A percentile compares a stretch with the other conserved stretches of the same genome.
Conservation (phyloP, 30 jellyfish, hydroid and myxozoan species). For the Nemopilema nomurai region DNA sequence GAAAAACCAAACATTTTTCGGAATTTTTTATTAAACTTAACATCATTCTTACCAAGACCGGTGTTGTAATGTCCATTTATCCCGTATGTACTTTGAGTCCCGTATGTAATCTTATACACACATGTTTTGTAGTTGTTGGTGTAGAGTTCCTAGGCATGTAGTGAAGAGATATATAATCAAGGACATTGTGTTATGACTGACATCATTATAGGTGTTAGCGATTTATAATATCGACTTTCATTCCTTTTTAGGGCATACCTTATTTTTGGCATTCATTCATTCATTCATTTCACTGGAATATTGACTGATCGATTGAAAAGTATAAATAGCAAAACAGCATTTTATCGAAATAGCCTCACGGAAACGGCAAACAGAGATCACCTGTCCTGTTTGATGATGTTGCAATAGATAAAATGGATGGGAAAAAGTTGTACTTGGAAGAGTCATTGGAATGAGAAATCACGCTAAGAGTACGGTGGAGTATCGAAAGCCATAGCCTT, state of each 20-base stretch:
- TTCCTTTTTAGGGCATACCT: background rate
- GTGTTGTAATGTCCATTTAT: too few species aligned
- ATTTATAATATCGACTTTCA: background rate
- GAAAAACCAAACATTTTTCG: conserved; percentile 3
- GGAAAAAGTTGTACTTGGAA: conserved; percentile 5
- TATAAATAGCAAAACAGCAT: background rate
- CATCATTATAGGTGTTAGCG: too few species aligned
- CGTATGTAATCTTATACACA: too few species aligned
- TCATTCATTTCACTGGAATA: background rate
- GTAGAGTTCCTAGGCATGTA: too few species aligned
- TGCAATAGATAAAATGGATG: conserved; percentile 13
- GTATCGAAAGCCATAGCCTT: conserved; percentile 27
- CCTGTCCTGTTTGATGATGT: conserved; percentile 32
- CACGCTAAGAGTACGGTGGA: conserved; percentile 9
- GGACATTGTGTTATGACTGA: too few species aligned
- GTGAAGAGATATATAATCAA: too few species aligned
- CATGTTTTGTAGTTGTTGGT: too few species aligned
- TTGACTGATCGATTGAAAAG: conserved; percentile 18
- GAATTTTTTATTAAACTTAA: background rate
- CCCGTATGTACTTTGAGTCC: too few species aligned
- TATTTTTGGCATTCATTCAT: background rate
- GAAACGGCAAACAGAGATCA: conserved; percentile 13
- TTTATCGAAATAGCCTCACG: background rate
- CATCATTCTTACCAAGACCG: background rate
- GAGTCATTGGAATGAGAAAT: conserved; percentile 25